phyloP scores from a whole-genome alignment of 2,113 vertebrate species.

The Uropsilus gracilis region DNA sequence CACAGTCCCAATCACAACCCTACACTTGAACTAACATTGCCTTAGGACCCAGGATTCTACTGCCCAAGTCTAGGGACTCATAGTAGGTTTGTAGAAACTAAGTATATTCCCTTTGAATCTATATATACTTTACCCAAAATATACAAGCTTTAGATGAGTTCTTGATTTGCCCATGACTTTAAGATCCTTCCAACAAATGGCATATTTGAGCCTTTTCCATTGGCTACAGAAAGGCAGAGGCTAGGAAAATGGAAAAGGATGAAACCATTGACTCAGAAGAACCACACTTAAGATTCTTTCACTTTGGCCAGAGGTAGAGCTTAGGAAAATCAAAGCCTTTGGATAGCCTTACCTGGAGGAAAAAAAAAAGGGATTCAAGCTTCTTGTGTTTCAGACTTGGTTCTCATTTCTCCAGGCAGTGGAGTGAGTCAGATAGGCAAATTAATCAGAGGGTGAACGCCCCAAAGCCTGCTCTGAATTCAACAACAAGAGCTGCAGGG shows the following conservation, averaged over 20 bases:
- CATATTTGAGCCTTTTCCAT: not conserved
- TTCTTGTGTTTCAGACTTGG: not conserved
- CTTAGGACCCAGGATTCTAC: not conserved
- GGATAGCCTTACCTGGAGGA: not conserved
- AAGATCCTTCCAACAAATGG: too few relatives aligned
- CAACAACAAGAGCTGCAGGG: not conserved
- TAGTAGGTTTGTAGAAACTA: not conserved
- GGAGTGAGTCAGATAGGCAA: not conserved
- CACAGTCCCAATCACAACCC: fast-evolving
- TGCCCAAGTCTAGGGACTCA: not conserved
- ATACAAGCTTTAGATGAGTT: too few relatives aligned
- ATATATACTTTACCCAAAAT: not conserved
- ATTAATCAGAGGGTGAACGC: not conserved
- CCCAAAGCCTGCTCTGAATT: not conserved
- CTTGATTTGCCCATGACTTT: not conserved
- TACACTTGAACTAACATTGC: fast-evolving
- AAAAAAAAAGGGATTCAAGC: not conserved
- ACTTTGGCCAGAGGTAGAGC: not conserved
- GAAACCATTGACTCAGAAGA: too few relatives aligned
- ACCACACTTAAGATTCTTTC: not conserved
- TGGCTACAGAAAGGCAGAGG: not conserved
- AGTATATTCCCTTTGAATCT: not conserved
- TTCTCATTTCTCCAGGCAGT: not conserved
- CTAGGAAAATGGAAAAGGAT: not conserved
- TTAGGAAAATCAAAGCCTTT: not conserved